Base-by-base conservation (phyloP, 2,888 invertebrate species). In the Dromius quadrimaculatus region DNA sequence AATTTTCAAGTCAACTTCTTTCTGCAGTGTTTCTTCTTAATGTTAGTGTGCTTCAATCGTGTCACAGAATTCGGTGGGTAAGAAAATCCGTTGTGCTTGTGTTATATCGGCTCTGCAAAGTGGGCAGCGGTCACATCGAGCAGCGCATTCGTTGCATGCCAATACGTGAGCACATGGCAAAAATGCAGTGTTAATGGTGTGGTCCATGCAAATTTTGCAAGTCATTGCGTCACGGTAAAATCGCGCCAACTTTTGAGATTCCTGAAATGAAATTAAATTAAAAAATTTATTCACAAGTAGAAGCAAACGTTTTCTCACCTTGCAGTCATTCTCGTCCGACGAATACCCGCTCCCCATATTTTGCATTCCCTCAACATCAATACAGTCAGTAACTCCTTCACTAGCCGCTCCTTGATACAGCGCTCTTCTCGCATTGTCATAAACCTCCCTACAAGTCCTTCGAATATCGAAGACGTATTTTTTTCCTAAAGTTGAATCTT, bases 381-480 rank as follows among this genome's bases (percentile, higher is more conserved):
- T 70, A n/a, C 70, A 70, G 62, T 76, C 76, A 1, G 76, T 72
- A 23, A 76, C 76, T 2, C 76, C 65, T 63, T 74, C 62, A 28
- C 45, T 57, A 9, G 62, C 70, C 64, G 77, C 79, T 71, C 81
- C 82, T 72, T 79, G 80, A 72, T 82, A 92, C 69, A 93, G 85
- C 19, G 89, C 90, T 71, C 95, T 86, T 1, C 94, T 85, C 0
- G 94, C 94, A 78, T 93, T 90, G 84, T 95, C 95, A 82, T 94
- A 93, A 62, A 94, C 94, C 84, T 95, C 95, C 74, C 94, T 88
- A 76, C 93, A 93, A 38, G 95, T 95, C 77, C 93, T 88, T 64
- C 92, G 87, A 76, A 95, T 94, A 83, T 95, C 95, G 83, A 95
- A 95, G 74, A 95, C 93, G 83, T 94, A 95, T 73, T 94, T 93